These are phyloP conservation scores for Mythimna albipuncta DNA, from an alignment of 2,888 invertebrate genomes.

Conservation along the genomic window DNA sequence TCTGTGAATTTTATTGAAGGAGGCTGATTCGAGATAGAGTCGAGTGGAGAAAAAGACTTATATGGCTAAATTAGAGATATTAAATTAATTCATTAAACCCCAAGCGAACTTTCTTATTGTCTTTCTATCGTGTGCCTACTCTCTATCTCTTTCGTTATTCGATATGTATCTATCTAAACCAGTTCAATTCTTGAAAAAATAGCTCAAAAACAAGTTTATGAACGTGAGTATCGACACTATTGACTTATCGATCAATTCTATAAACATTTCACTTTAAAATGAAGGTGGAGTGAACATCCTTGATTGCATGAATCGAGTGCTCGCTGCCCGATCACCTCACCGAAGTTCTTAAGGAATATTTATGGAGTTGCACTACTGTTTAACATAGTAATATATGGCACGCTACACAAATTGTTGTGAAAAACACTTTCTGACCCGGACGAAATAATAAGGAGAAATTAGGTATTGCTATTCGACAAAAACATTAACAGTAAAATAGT, in stretches of 20 bases:
- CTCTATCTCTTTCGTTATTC: too few relatives aligned
- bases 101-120: too few relatives aligned
- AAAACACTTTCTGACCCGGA: constrained; percentile 1
- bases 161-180: background rate
- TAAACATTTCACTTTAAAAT: background rate
- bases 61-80: background rate
- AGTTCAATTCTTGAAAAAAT: background rate
- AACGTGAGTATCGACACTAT: background rate
- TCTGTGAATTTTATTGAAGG: too few relatives aligned
- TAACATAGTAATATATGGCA: background rate
- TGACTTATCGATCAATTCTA: background rate
- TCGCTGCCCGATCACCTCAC: background rate
- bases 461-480: background rate
- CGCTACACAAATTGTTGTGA: background rate
- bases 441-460: background rate
- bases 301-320: background rate
- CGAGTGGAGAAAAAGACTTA: background rate
- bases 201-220: background rate
- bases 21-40: background rate
- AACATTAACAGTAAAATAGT: too few relatives aligned
- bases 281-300: background rate
- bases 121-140: too few relatives aligned
- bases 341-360: background rate
- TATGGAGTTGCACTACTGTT: background rate
- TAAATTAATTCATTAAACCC: too few relatives aligned